Conservation (phyloP, 2,797 vertebrate species). For the Leuciscus waleckii region DNA sequence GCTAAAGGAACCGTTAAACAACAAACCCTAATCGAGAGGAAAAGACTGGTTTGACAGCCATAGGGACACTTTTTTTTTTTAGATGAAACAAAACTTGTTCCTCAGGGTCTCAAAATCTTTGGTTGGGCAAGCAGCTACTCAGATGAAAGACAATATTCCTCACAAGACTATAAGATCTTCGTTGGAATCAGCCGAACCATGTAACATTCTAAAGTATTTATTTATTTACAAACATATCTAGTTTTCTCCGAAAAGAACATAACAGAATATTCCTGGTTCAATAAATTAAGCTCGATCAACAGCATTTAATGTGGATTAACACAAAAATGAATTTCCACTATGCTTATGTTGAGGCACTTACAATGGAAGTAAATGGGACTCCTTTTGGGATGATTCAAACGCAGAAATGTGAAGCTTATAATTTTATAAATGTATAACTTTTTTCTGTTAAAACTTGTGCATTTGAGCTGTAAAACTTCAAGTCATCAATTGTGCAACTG, state of each 20-base stretch:
- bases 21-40: slow-evolving; percentile 44
- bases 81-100: slow-evolving; percentile 62
- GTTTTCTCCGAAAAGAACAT: neutral
- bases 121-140: slow-evolving; percentile 27
- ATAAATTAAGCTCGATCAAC: neutral
- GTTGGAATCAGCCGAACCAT: neutral
- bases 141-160: slow-evolving; percentile 16
- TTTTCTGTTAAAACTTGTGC: neutral
- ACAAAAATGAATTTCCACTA: neutral
- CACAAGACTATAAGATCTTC: neutral
- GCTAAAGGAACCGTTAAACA: slow-evolving; percentile 60
- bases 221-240: neutral
- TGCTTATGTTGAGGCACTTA: neutral
- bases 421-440: neutral
- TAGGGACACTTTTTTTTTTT: neutral
- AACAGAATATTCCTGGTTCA: neutral
- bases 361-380: neutral
- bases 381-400: neutral
- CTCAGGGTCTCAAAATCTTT: slow-evolving; percentile 54
- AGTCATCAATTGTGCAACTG: neutral
- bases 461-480: neutral
- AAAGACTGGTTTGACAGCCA: slow-evolving; percentile 61
- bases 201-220: neutral
- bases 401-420: neutral
- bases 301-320: neutral